phyloP scores from a whole-genome alignment of 2,888 invertebrate species.

The Theristus sp. region DNA sequence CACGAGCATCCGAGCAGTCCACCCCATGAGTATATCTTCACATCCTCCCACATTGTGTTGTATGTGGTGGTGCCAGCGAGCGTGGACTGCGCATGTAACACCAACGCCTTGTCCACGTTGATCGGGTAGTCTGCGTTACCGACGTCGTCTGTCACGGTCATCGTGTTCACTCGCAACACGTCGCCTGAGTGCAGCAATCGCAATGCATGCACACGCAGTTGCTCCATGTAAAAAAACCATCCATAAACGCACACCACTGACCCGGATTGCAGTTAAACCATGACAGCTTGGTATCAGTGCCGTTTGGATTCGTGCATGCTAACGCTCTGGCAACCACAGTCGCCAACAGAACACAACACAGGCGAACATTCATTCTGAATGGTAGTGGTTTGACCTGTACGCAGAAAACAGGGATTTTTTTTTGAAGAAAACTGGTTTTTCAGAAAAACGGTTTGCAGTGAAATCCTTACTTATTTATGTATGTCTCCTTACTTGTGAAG shows the following conservation, averaged over 20 bases:
- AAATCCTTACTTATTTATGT: too few relatives aligned
- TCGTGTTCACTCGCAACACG: neutral
- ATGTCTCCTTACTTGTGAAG: too few relatives aligned
- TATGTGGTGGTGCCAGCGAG: neutral
- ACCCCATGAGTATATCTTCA: neutral
- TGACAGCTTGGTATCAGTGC: neutral
- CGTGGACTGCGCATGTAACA: neutral
- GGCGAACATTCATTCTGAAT: too few relatives aligned
- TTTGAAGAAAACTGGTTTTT: too few relatives aligned
- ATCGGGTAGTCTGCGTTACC: neutral
- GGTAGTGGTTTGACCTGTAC: too few relatives aligned
- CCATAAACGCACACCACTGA: neutral
- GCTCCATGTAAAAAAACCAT: too few relatives aligned
- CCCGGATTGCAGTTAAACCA: neutral
- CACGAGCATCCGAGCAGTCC: neutral
- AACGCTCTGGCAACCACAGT: neutral
- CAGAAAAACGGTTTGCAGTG: too few relatives aligned
- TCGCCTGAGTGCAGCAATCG: too few relatives aligned
- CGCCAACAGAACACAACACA: neutral
- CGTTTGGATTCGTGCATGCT: neutral
- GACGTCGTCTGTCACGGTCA: neutral
- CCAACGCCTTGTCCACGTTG: neutral
- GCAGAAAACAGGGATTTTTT: too few relatives aligned
- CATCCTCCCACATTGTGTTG: neutral
- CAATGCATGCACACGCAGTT: too few relatives aligned